phyloP scores from a whole-genome alignment of 2,797 vertebrate genomes.

The Acanthornis magna region DNA sequence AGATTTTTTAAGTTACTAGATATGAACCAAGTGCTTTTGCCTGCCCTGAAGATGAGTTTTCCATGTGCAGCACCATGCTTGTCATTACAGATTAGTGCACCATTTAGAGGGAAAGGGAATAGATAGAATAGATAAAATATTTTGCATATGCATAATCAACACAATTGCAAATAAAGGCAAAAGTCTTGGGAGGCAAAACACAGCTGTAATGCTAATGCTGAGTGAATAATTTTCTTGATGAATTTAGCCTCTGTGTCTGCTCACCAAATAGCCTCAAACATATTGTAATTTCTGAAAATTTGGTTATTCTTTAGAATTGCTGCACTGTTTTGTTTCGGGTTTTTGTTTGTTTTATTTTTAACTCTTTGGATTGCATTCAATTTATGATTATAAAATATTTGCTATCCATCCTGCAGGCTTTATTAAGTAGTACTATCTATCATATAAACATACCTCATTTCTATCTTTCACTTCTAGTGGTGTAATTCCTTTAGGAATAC shows the following conservation, averaged over 20 bases:
- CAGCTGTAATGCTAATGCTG: conserved; percentile 50
- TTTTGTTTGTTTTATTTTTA: background rate
- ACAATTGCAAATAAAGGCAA: conserved; percentile 55
- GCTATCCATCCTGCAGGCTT: background rate
- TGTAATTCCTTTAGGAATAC: background rate
- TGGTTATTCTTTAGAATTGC: background rate
- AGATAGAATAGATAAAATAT: conserved; percentile 43
- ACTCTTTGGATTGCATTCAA: background rate
- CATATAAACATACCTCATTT: background rate
- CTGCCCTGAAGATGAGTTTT: conserved; percentile 55
- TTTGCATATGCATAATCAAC: conserved; percentile 63
- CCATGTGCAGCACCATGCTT: conserved; percentile 30
- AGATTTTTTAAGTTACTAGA: conserved; percentile 11
- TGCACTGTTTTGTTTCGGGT: background rate
- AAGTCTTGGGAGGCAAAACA: conserved; percentile 57
- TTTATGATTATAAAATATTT: conserved; percentile 27
- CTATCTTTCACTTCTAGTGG: background rate
- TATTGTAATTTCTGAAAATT: conserved; percentile 15
- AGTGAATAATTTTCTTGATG: conserved; percentile 52
- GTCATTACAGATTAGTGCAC: conserved; percentile 55
- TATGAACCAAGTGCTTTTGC: background rate
- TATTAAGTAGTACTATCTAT: background rate
- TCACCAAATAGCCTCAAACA: conserved; percentile 14
- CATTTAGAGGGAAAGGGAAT: conserved; percentile 12
- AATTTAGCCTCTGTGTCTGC: conserved; percentile 32